A percentile compares a stretch with the other conserved stretches of the same genome.
Evolutionary conservation across 2,113 vertebrate species (phyloP).

Genomic region (Upupa epops): DNA sequence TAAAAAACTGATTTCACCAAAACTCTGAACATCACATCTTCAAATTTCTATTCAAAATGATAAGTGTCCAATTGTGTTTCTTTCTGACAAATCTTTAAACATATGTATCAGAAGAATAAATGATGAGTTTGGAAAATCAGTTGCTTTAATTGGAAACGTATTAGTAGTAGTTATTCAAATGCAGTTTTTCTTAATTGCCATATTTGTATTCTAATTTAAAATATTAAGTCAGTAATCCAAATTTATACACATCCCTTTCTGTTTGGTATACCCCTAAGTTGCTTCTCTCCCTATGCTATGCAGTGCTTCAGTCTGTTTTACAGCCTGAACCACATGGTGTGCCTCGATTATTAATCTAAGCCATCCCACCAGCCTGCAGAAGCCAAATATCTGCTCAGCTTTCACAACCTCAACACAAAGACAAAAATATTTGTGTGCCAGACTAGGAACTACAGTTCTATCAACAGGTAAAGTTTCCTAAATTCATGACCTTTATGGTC

Average conservation of each 20-base stretch:
- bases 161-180: background rate
- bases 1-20: background rate
- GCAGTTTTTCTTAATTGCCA: background rate
- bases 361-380: background rate
- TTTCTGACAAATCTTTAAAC: conserved; percentile 32
- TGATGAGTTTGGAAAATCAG: background rate
- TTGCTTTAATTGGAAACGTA: background rate
- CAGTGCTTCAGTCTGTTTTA: background rate
- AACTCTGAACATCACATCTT: background rate
- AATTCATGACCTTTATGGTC: background rate
- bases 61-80: background rate
- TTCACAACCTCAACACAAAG: background rate
- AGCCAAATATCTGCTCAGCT: background rate
- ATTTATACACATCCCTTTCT: background rate
- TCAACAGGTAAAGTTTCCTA: background rate
- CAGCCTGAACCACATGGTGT: background rate
- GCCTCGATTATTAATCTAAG: background rate
- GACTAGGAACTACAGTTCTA: background rate
- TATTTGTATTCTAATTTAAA: background rate
- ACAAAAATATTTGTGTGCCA: background rate
- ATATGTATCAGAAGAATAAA: background rate
- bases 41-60: background rate
- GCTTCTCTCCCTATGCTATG: background rate
- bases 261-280: background rate
- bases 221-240: background rate